phyloP scores from a whole-genome alignment of 1,140 invertebrate species.

The Battus philenor region DNA sequence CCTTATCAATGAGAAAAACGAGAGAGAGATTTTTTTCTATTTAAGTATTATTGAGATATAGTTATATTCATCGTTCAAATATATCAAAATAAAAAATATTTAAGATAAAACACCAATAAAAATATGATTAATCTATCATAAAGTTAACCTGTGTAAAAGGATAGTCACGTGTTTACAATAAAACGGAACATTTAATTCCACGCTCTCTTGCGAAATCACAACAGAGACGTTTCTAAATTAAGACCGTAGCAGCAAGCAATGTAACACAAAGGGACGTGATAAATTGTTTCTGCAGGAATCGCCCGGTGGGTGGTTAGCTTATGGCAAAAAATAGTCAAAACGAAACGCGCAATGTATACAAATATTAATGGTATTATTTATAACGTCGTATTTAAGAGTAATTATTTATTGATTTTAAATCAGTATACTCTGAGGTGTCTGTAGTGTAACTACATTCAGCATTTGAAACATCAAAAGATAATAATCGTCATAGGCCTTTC shows the following conservation, averaged over 20 bases:
- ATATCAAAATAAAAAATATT: no score
- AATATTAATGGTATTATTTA: background rate
- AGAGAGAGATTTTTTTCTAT: no score
- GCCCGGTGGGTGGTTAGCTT: constrained; percentile 15
- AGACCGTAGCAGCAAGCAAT: constrained; percentile 17
- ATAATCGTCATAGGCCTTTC: no score
- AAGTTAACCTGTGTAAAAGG: constrained; percentile 17
- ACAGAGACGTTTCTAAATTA: constrained; percentile 30
- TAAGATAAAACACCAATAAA: no score
- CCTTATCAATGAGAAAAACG: no score
- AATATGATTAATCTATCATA: constrained; percentile 2
- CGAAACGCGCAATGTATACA: background rate
- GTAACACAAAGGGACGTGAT: constrained; percentile 20
- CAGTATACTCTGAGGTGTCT: no score
- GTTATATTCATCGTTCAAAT: no score
- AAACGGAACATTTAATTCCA: constrained; percentile 47
- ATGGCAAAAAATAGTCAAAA: constrained; percentile 4
- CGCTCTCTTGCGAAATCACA: constrained; percentile 28
- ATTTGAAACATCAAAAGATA: no score
- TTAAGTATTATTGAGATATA: no score
- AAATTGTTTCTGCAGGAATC: constrained; percentile 17
- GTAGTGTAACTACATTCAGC: no score
- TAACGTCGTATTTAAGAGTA: no score
- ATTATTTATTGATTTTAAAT: no score
- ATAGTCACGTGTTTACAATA: constrained; percentile 48